These are phyloP conservation scores for Rhysida immarginata DNA, from an alignment of 1,140 invertebrate genomes.

Conservation along the genomic window DNA sequence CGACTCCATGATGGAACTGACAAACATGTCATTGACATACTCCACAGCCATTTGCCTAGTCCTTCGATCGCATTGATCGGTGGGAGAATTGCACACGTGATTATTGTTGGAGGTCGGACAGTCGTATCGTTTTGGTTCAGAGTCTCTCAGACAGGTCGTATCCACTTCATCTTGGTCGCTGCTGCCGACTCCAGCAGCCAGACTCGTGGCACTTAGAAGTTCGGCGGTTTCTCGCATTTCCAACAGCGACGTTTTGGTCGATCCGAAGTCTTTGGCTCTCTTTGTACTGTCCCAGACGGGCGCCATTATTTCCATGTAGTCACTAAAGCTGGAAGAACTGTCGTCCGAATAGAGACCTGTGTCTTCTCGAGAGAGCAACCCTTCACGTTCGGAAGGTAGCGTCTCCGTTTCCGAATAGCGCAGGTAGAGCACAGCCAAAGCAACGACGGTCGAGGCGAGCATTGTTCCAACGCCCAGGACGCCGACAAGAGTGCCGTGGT, in stretches of 20 bases:
- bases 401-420: constrained; percentile 6
- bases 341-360: neutral
- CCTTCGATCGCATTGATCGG: constrained; percentile 6
- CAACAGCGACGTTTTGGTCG: neutral
- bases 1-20: constrained; percentile 14
- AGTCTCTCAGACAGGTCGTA: too few relatives aligned
- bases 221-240: neutral
- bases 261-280: neutral
- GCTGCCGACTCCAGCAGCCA: neutral
- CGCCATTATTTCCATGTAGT: neutral
- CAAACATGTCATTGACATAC: constrained; percentile 14
- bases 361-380: neutral
- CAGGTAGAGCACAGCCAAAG: constrained; percentile 12
- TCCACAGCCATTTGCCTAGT: constrained; percentile 14
- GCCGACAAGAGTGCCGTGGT: constrained; percentile 11
- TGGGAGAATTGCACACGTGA: too few relatives aligned
- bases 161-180: neutral
- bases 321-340: neutral
- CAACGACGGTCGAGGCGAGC: constrained; percentile 1
- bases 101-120: too few relatives aligned
- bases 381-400: neutral
- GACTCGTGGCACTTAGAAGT: neutral
- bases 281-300: neutral
- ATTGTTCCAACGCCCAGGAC: constrained; percentile 16
- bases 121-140: too few relatives aligned